These are phyloP conservation scores for Alaudala cheleensis DNA, from an alignment of 2,113 vertebrate genomes.

Conservation along the genomic window DNA sequence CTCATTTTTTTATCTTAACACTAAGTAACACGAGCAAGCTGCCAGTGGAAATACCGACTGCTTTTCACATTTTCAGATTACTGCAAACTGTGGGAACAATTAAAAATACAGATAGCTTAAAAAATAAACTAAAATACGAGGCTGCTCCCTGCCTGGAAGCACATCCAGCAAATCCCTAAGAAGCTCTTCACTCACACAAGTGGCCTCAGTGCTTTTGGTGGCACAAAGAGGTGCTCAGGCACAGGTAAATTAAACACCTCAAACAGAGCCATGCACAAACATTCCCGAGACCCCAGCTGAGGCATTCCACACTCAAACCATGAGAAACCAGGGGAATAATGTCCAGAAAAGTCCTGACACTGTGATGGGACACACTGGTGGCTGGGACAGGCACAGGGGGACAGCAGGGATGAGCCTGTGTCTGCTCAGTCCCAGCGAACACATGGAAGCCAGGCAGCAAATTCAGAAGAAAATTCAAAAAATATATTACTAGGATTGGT, in stretches of 20 bases:
- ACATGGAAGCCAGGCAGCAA: neutral
- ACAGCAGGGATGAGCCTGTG: rapidly evolving
- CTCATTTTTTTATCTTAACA: neutral
- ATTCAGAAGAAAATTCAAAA: neutral
- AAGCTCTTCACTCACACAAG: neutral
- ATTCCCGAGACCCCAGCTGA: neutral
- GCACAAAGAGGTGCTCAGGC: neutral
- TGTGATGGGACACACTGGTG: rapidly evolving
- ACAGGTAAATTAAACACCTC: neutral
- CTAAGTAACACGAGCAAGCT: neutral
- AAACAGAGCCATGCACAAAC: neutral
- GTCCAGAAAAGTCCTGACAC: neutral
- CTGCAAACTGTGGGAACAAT: conserved; percentile 18
- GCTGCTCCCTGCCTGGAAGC: neutral
- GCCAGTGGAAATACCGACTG: neutral
- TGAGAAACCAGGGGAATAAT: neutral
- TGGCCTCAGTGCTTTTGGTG: neutral
- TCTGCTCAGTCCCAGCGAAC: neutral
- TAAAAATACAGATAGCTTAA: neutral
- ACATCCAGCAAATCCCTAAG: conserved; percentile 26
- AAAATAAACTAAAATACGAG: neutral
- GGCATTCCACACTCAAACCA: neutral
- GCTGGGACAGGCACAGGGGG: neutral
- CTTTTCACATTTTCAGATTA: neutral
- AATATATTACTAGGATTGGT: neutral